Evolutionary conservation across 2,113 vertebrate species (phyloP).

Genomic region (Elephantulus edwardii): DNA sequence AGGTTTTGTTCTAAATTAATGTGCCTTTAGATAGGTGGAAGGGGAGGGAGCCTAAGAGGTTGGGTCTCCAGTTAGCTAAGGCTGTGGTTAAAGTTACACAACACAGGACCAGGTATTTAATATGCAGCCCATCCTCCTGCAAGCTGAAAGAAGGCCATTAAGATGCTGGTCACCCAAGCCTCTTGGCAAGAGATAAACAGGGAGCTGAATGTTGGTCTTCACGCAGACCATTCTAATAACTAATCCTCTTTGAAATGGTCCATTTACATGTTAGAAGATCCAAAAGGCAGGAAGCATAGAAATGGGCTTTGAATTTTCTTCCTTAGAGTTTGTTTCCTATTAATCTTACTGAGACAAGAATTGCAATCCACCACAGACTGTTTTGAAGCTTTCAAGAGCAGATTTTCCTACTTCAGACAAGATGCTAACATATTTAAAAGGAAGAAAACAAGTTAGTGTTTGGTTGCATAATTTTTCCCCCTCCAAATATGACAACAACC

Average conservation of each 20-base stretch:
- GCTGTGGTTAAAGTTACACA: constrained; percentile 78
- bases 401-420: constrained; percentile 45
- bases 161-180: constrained; percentile 85
- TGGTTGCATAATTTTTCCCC: constrained; percentile 11
- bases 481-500: constrained; percentile 51
- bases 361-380: constrained; percentile 71
- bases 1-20: constrained; percentile 80
- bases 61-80: constrained; percentile 79
- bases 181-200: constrained; percentile 77
- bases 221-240: constrained; percentile 81
- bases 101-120: constrained; percentile 85
- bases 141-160: constrained; percentile 84
- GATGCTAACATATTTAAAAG: constrained; percentile 50
- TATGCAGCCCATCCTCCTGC: constrained; percentile 82
- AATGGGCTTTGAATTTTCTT: constrained; percentile 83
- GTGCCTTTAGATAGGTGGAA: constrained; percentile 64
- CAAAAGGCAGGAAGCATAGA: constrained; percentile 88
- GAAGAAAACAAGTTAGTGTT: constrained; percentile 61
- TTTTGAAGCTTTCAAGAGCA: constrained; percentile 74
- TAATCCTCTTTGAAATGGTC: constrained; percentile 88
- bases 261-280: constrained; percentile 89
- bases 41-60: constrained; percentile 60
- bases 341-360: constrained; percentile 78
- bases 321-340: constrained; percentile 79
- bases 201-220: constrained; percentile 83